Conservation (phyloP, 2,797 vertebrate genomes). For the Taeniopygia guttata region DNA sequence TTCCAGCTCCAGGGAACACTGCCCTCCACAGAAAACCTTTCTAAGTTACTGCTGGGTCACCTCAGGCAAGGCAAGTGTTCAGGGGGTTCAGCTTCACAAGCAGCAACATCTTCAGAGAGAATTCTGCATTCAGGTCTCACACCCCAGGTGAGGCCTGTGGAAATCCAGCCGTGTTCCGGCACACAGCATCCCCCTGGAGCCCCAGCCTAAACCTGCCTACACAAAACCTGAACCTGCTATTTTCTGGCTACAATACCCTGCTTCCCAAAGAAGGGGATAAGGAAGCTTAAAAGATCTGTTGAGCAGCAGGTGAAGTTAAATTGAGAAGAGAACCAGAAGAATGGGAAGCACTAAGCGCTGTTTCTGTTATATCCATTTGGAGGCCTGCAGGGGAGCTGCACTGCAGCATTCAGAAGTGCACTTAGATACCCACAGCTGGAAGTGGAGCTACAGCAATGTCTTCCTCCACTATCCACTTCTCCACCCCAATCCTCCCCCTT, state of each 20-base stretch:
- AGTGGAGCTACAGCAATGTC: accelerated
- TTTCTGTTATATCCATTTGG: background rate
- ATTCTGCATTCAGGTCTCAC: background rate
- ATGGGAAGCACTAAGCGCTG: background rate
- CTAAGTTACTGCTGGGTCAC: background rate
- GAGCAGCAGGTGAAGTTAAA: background rate
- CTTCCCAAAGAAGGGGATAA: background rate
- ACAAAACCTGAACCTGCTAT: background rate
- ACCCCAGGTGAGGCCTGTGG: background rate
- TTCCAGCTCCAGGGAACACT: background rate
- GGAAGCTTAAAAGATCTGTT: background rate
- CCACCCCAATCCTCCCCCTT: background rate
- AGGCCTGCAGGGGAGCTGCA: background rate
- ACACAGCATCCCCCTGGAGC: accelerated
- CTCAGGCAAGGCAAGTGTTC: background rate
- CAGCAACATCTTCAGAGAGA: background rate
- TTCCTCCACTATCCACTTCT: background rate
- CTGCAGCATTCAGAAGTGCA: background rate
- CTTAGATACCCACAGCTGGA: background rate
- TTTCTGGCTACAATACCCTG: background rate
- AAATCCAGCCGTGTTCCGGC: background rate
- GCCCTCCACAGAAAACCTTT: background rate
- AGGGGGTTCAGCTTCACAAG: background rate
- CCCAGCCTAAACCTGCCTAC: background rate
- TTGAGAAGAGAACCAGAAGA: background rate